Evolutionary conservation across 2,113 vertebrate genomes (phyloP).

Genomic region (Sisor rabdophorus): DNA sequence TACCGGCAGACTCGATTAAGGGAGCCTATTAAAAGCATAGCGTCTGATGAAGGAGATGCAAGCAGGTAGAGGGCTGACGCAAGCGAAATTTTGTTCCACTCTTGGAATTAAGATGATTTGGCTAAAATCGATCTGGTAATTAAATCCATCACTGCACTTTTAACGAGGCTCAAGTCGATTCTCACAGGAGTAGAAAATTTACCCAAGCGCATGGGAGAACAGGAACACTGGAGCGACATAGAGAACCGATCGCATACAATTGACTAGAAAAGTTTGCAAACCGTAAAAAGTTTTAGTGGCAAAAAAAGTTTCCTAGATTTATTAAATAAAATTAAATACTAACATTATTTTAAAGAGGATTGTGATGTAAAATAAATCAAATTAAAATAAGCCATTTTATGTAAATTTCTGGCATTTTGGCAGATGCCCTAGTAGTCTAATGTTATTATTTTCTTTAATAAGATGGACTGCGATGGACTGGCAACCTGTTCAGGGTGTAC

Average conservation of each 20-base stretch:
- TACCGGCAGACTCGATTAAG: conserved; percentile 54
- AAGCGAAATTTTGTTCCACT: conserved; percentile 54
- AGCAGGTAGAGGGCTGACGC: conserved; percentile 29
- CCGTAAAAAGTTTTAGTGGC: not conserved
- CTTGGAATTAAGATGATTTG: conserved; percentile 58
- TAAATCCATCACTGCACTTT: conserved; percentile 66
- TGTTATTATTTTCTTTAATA: not conserved
- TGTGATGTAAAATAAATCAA: no score
- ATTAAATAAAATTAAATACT: no score
- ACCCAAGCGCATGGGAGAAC: conserved; percentile 54
- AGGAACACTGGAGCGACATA: conserved; percentile 52
- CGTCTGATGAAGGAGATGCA: conserved; percentile 17
- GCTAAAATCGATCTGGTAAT: conserved; percentile 68
- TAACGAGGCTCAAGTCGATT: conserved; percentile 64
- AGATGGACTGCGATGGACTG: no score
- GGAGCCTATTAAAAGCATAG: conserved; percentile 50
- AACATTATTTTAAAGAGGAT: no score
- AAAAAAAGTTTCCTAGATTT: no score
- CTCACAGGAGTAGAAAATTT: conserved; percentile 61
- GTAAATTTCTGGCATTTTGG: no score
- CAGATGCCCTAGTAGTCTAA: no score
- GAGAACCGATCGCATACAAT: conserved; percentile 55
- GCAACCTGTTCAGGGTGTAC: no score
- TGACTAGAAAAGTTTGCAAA: not conserved
- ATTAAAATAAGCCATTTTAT: no score